Conservation (phyloP, 2,113 vertebrate species). For the Trogon surrucura region DNA sequence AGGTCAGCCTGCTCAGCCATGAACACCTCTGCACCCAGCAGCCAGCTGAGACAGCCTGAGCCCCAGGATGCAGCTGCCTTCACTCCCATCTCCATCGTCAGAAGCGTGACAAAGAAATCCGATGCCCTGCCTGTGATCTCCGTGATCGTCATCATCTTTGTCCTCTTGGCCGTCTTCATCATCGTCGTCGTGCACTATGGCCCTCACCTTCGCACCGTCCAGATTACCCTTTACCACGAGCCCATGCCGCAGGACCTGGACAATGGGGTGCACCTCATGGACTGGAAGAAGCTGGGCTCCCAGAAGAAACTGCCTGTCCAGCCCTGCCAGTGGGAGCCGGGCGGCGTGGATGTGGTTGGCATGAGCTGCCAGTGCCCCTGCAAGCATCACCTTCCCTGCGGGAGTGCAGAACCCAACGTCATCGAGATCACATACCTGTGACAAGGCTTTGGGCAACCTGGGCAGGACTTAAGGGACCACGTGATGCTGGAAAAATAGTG, state of each 20-base stretch:
- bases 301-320: background rate
- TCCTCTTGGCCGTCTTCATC: conserved; percentile 76
- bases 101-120: background rate
- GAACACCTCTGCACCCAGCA: conserved; percentile 21
- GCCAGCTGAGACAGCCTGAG: conserved; percentile 31
- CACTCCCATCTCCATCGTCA: background rate
- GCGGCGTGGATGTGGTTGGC: accelerated
- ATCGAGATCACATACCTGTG: conserved; percentile 75
- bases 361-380: conserved; percentile 6
- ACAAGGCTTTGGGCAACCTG: background rate
- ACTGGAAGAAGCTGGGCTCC: conserved; percentile 55
- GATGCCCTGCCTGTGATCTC: conserved; percentile 67
- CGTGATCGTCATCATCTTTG: conserved; percentile 40
- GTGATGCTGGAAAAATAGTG: background rate
- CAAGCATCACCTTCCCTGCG: background rate
- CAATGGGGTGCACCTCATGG: conserved; percentile 42
- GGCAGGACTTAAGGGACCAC: accelerated
- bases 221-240: conserved; percentile 38
- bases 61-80: background rate
- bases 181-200: conserved; percentile 68
- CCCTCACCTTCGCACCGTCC: conserved; percentile 64
- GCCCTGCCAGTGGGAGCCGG: background rate
- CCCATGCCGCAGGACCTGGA: conserved; percentile 56
- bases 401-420: background rate
- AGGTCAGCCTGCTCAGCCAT: conserved; percentile 42